These are phyloP conservation scores for Eriosoma lanigerum DNA, from an alignment of 1,140 invertebrate genomes.

Conservation along the genomic window DNA sequence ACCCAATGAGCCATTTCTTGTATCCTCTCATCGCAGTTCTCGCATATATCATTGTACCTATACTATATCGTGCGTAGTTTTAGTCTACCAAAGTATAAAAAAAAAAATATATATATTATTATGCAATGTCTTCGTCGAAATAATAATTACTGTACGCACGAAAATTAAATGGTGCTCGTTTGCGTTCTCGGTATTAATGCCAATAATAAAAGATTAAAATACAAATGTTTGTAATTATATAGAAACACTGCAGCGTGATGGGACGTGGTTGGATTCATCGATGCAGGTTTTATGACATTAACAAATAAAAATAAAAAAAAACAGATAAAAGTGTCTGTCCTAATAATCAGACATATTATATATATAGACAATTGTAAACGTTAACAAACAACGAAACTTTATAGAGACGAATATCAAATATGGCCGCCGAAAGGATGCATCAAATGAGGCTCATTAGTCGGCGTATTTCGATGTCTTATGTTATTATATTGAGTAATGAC, in stretches of 20 bases:
- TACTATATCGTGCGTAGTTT: not conserved
- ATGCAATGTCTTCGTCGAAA: not conserved
- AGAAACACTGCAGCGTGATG: not conserved
- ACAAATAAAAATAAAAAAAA: conserved; percentile 12
- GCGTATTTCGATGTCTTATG: conserved; percentile 17
- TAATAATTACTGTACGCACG: not conserved
- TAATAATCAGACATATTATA: not conserved
- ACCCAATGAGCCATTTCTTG: not conserved
- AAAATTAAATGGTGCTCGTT: not conserved
- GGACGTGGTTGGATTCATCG: conserved; percentile 1
- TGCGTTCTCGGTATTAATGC: not conserved
- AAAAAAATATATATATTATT: not conserved
- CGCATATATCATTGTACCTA: not conserved
- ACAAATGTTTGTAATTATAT: conserved; percentile 20
- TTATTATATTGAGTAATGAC: conserved; percentile 44
- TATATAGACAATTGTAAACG: conserved; percentile 21
- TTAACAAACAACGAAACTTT: conserved; percentile 43
- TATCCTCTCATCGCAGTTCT: not conserved
- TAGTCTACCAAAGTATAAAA: not conserved
- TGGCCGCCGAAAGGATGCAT: conserved; percentile 35
- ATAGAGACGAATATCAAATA: conserved; percentile 33
- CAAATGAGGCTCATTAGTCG: conserved; percentile 28
- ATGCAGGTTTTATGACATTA: conserved; percentile 12
- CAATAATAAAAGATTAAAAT: conserved; percentile 7
- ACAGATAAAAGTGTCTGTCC: conserved; percentile 24